Evolutionary conservation across 2,113 vertebrate genomes (phyloP).

Genomic region (Anarrhichthys ocellatus): DNA sequence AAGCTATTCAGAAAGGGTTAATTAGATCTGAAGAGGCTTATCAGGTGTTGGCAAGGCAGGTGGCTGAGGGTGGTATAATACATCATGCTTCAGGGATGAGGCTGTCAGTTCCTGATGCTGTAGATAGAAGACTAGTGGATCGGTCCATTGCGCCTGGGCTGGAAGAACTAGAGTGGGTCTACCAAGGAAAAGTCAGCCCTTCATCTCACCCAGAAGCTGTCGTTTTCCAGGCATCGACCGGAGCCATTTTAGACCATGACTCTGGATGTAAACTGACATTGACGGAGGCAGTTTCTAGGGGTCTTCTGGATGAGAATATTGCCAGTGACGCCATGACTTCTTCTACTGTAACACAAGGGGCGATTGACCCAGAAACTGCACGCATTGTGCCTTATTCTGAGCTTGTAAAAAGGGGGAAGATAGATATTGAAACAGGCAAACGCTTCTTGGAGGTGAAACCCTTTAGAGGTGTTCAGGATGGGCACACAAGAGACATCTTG

Average conservation of each 20-base stretch:
- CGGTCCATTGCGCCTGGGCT: constrained; percentile 82
- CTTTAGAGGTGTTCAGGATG: constrained; percentile 84
- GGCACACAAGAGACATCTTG: constrained; percentile 67
- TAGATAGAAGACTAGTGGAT: constrained; percentile 84
- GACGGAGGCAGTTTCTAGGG: constrained; percentile 81
- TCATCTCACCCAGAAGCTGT: constrained; percentile 81
- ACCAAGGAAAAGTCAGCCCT: constrained; percentile 70
- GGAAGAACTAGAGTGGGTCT: constrained; percentile 84
- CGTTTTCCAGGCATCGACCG: constrained; percentile 81
- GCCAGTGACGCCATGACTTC: constrained; percentile 76
- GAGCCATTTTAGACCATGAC: constrained; percentile 77
- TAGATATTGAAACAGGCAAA: constrained; percentile 91
- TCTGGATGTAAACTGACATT: constrained; percentile 82
- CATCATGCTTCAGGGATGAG: constrained; percentile 91
- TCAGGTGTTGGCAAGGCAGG: constrained; percentile 86
- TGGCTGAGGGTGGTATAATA: constrained; percentile 92
- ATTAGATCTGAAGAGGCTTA: constrained; percentile 83
- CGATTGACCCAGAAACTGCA: constrained; percentile 87
- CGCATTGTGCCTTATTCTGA: constrained; percentile 88
- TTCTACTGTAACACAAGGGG: constrained; percentile 75
- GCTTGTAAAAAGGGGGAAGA: constrained; percentile 90
- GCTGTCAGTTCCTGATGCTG: constrained; percentile 86
- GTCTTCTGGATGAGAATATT: constrained; percentile 75
- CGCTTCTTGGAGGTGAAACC: constrained; percentile 90
- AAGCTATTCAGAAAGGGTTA: constrained; percentile 86